These are phyloP conservation scores for Stegodyphus dumicola DNA, from an alignment of 1,140 invertebrate genomes.

Conservation along the genomic window DNA sequence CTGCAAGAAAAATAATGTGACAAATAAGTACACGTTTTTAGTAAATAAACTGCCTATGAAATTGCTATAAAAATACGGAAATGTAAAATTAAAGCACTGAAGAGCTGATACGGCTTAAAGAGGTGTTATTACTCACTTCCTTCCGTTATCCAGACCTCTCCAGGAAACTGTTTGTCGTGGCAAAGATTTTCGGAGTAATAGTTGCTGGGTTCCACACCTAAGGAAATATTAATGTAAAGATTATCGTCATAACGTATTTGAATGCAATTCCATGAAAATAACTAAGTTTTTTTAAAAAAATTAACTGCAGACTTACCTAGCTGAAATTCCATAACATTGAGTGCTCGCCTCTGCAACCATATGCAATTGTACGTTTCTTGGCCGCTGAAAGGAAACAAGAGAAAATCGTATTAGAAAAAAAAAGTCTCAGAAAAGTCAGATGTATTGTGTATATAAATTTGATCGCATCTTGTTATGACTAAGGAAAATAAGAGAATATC, in stretches of 20 bases:
- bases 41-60: not conserved
- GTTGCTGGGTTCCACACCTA: slow-evolving; percentile 66
- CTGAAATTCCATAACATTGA: slow-evolving; percentile 78
- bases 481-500: too few relatives aligned
- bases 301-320: slow-evolving; percentile 65
- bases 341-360: slow-evolving; percentile 74
- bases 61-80: not conserved
- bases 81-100: too few relatives aligned
- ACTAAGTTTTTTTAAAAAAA: too few relatives aligned
- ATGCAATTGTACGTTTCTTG: slow-evolving; percentile 77
- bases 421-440: too few relatives aligned
- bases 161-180: slow-evolving; percentile 69
- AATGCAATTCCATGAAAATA: too few relatives aligned
- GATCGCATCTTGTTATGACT: too few relatives aligned
- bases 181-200: slow-evolving; percentile 67
- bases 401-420: not conserved
- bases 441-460: too few relatives aligned
- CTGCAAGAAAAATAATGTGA: slow-evolving; percentile 64
- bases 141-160: slow-evolving; percentile 76
- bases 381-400: slow-evolving; percentile 69
- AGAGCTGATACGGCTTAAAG: too few relatives aligned
- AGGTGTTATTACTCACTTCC: slow-evolving; percentile 70
- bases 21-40: not conserved
- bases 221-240: not conserved
- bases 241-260: too few relatives aligned